Percentiles rank a stretch among this genome's conserved stretches.
Conservation (phyloP, 2,797 vertebrate genomes). For the Trematomus bernacchii region DNA sequence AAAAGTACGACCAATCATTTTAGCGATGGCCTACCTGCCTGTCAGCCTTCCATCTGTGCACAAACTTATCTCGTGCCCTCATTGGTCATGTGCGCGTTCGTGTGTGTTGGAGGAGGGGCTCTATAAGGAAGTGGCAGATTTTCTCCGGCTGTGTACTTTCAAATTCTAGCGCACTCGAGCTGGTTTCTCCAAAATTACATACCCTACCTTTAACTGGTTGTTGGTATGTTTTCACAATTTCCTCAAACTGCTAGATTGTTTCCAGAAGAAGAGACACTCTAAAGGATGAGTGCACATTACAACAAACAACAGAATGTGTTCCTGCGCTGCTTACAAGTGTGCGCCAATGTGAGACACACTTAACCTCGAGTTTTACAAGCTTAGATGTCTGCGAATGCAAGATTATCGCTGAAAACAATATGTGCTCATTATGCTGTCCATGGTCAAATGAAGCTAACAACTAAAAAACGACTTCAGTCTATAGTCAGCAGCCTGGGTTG, state of each 20-base stretch:
- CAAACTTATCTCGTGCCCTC: no score
- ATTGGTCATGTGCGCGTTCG: no score
- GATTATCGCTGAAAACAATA: slow-evolving; percentile 25
- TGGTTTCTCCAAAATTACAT: no score
- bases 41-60: no score
- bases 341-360: slow-evolving; percentile 3
- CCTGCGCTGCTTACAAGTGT: background rate
- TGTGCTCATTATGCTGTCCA: slow-evolving; percentile 7
- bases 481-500: background rate
- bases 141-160: no score
- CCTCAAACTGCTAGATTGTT: background rate
- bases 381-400: slow-evolving; percentile 17
- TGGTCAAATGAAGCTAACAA: slow-evolving; percentile 16
- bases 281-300: slow-evolving; percentile 1
- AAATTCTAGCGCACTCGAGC: no score
- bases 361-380: slow-evolving; percentile 28
- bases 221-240: slow-evolving; percentile 5
- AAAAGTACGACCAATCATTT: no score
- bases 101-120: no score
- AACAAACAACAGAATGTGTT: background rate
- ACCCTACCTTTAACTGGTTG: no score
- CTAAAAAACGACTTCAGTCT: no score
- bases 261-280: background rate
- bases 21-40: no score
- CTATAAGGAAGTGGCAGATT: no score